These are phyloP conservation scores for Acromyrmex charruanus DNA, from an alignment of 1,140 invertebrate genomes.

Conservation along the genomic window DNA sequence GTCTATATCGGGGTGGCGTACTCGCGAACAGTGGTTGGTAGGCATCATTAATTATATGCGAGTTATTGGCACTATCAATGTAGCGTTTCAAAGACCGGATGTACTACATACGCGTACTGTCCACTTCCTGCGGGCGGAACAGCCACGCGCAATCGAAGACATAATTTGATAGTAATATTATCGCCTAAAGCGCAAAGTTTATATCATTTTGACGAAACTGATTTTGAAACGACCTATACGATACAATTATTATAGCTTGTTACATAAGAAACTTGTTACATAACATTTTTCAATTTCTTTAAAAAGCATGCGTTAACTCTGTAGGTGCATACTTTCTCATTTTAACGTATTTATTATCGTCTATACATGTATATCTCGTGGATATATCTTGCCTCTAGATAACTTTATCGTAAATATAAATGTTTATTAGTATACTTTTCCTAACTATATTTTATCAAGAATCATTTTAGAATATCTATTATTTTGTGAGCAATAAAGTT, in stretches of 20 bases:
- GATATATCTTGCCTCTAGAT: not conserved
- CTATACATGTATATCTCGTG: not conserved
- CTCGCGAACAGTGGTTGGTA: constrained; percentile 38
- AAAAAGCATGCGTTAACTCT: not conserved
- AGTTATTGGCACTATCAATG: constrained; percentile 63
- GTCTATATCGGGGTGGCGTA: constrained; percentile 48
- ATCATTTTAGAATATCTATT: not conserved
- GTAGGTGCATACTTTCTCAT: not conserved
- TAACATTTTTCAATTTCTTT: not conserved
- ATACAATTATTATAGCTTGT: not conserved
- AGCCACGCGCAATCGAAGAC: constrained; percentile 36
- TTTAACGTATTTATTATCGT: not conserved
- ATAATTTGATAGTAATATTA: constrained; percentile 52
- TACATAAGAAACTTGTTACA: not conserved
- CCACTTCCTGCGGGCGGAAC: constrained; percentile 41
- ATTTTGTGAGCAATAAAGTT: constrained; percentile 2
- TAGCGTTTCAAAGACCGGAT: constrained; percentile 59
- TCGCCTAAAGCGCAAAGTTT: constrained; percentile 19
- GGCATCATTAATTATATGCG: constrained; percentile 63
- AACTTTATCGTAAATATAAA: constrained; percentile 19
- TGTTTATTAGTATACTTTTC: not conserved
- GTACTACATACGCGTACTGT: constrained; percentile 57
- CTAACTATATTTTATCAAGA: not conserved
- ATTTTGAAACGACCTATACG: not conserved
- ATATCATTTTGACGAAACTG: not conserved